Percentiles rank a stretch among this genome's conserved stretches.
phyloP scores from a whole-genome alignment of 2,888 invertebrate species.

The Sminthurides aquaticus region DNA sequence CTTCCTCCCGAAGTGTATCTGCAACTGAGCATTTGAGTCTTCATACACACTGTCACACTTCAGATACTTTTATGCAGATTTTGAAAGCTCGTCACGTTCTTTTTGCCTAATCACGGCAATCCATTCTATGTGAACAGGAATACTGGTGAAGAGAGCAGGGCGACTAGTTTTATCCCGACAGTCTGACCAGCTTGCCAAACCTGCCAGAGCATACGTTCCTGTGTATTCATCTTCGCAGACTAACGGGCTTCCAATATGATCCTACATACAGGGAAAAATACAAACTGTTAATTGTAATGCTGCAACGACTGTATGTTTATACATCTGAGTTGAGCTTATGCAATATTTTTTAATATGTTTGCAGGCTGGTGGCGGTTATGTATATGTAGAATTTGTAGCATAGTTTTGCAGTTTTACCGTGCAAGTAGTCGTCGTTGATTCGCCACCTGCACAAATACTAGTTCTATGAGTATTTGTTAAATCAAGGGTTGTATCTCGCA shows the following conservation, averaged over 20 bases:
- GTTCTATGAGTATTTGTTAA: background rate
- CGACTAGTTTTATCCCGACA: background rate
- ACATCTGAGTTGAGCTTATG: too few species aligned
- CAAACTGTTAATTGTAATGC: too few species aligned
- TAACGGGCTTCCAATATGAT: slow-evolving; percentile 14
- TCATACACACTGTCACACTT: too few species aligned
- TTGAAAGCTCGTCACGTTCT: too few species aligned
- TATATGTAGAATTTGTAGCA: background rate
- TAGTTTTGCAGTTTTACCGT: slow-evolving; percentile 2
- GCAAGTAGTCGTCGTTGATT: background rate
- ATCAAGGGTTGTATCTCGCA: slow-evolving; percentile 3
- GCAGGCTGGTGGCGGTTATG: too few species aligned
- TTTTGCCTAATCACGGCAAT: background rate
- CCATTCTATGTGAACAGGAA: slow-evolving; percentile 16
- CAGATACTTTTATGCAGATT: too few species aligned
- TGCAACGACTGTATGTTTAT: background rate
- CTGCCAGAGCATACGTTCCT: slow-evolving; percentile 18
- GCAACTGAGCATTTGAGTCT: too few species aligned
- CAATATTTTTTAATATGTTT: too few species aligned
- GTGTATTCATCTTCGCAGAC: slow-evolving; percentile 13
- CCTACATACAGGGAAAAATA: background rate
- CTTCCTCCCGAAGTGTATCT: too few species aligned
- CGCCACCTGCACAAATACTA: slow-evolving; percentile 15
- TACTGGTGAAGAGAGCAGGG: slow-evolving; percentile 4
- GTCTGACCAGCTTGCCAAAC: slow-evolving; percentile 10